Base-by-base conservation (phyloP, 2,797 vertebrate genomes). In the Orientallactaga sibirica region DNA sequence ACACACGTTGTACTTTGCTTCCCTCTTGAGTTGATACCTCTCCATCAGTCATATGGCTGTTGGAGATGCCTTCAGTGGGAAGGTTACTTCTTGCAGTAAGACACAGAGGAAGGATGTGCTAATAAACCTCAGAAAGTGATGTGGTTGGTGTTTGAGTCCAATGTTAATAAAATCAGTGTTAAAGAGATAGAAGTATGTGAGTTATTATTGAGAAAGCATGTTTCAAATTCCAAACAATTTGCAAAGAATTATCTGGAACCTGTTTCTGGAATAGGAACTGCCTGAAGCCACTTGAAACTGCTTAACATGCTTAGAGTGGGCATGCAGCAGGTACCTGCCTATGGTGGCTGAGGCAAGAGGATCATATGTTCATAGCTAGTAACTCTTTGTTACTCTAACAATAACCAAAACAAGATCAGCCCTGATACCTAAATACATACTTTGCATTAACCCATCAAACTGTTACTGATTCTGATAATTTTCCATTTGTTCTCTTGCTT, bases 401-500 rank as follows among this genome's bases (percentile, higher is more conserved):
- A 24, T 33, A 41, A 41, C 33, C 52, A 86, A 64, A 74, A 12
- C 10, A 93, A 58, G 52, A 52, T 91, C 15, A 67, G 7, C 25
- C 48, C 78, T 91, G 19, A 93, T 83, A 66, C 93, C 73, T 41
- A 25, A 55, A 14, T 71, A 24, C 27, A 18, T 78, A 71, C 78
- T 88, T 95, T 88, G 15, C 62, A 85, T 86, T 55, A 73, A 48
- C 11, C 62, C 12, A 2, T 67, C 85, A 88, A 93, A 76, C 41
- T 71, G 27, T 81, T 82, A 83, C 16, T 92, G 61, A 91, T 71
- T 68, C 15, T 94, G 52, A 80, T 41, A 70, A 8, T 92, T 73
- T 91, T 77, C 67, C 48, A 82, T 24, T 78, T 94, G 29, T 76
- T 91, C 27, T 86, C 74, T 84, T 33, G 20, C 75, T 95, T 92